phyloP scores from a whole-genome alignment of 2,113 vertebrate genomes.

The Eptesicus fuscus region DNA sequence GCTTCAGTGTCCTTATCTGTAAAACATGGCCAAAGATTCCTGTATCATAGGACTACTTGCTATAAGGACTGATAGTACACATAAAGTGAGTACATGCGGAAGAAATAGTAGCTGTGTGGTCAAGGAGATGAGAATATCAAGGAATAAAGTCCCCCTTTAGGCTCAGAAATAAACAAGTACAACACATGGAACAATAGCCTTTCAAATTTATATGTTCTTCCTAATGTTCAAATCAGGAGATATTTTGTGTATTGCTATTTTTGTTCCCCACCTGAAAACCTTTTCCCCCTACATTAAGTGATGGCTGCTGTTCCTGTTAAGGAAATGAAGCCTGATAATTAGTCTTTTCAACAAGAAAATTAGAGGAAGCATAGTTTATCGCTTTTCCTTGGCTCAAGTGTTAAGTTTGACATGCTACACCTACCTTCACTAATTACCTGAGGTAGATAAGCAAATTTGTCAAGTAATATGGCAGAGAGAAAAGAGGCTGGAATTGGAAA shows the following conservation, averaged over 20 bases:
- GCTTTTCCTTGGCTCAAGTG: conserved; percentile 17
- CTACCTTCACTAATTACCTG: conserved; percentile 60
- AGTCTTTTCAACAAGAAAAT: conserved; percentile 54
- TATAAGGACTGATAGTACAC: neutral
- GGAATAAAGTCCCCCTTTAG: neutral
- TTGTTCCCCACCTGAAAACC: neutral
- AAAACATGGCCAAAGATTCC: neutral
- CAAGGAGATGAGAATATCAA: neutral
- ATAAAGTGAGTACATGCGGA: neutral
- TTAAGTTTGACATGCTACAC: conserved; percentile 30
- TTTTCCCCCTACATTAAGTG: neutral
- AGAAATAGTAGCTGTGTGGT: neutral
- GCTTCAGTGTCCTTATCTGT: neutral
- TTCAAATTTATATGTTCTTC: neutral
- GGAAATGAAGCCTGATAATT: conserved; percentile 42
- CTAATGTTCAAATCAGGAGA: neutral
- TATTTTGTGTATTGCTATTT: neutral
- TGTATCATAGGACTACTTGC: neutral
- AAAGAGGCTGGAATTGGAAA: conserved; percentile 43
- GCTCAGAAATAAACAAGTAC: conserved; percentile 8
- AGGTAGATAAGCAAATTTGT: conserved; percentile 46
- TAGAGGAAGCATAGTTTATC: conserved; percentile 61
- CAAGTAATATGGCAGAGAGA: conserved; percentile 15
- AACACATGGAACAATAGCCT: neutral
- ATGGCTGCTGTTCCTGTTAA: conserved; percentile 34